A percentile compares a stretch with the other conserved stretches of the same genome.
Conservation (phyloP, 2,113 vertebrate genomes). For the Ctenomys sociabilis region DNA sequence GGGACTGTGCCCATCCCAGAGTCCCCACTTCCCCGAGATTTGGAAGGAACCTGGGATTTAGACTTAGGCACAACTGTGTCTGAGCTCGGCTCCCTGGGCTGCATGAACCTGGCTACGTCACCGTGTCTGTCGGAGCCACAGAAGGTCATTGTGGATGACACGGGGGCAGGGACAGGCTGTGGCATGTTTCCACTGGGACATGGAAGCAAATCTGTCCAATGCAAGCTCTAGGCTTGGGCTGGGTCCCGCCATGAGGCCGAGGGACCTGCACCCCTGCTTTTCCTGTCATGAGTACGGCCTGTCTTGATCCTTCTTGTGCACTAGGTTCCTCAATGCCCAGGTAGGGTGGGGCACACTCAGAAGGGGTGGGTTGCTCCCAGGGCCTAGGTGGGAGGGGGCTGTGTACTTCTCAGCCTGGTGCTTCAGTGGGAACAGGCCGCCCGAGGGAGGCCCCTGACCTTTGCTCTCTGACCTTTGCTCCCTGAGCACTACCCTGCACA, state of each 20-base stretch:
- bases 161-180: background rate
- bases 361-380: background rate
- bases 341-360: background rate
- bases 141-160: background rate
- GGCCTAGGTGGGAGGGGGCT: background rate
- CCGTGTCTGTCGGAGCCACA: background rate
- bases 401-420: rapidly evolving
- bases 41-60: background rate
- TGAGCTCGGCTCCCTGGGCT: background rate
- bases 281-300: background rate
- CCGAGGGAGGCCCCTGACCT: background rate
- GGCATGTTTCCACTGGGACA: background rate
- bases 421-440: rapidly evolving
- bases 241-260: background rate
- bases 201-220: background rate
- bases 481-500: background rate
- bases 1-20: no score
- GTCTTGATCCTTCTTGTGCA: background rate
- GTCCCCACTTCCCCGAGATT: background rate
- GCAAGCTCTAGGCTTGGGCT: background rate
- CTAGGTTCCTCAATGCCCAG: background rate
- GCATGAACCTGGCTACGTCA: background rate
- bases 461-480: background rate
- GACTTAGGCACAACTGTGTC: background rate
- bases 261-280: rapidly evolving